Evolutionary conservation across 2,888 invertebrate genomes (phyloP).

Genomic region (Cepaea hortensis): DNA sequence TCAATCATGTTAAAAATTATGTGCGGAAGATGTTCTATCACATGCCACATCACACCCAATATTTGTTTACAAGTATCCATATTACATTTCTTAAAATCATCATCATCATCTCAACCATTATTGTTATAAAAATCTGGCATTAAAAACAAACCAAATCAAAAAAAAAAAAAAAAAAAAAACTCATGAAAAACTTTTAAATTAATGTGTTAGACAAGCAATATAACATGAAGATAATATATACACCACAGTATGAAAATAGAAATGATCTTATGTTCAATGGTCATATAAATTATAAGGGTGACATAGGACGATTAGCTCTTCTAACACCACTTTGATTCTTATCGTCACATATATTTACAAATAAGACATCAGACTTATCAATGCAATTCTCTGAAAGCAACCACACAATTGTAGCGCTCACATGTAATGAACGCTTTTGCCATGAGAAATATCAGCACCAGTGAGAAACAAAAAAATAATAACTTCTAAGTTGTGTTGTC

Average conservation of each 20-base stretch:
- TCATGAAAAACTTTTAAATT: conserved; percentile 34
- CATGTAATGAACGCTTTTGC: background rate
- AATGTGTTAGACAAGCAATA: conserved; percentile 19
- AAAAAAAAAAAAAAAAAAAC: background rate
- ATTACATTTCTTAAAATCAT: conserved; percentile 12
- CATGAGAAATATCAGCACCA: conserved; percentile 11
- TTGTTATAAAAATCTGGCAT: conserved; percentile 17
- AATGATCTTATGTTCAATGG: conserved; percentile 20
- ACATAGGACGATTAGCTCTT: background rate
- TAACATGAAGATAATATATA: conserved; percentile 13
- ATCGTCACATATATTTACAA: conserved; percentile 18
- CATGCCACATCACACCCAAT: conserved; percentile 40
- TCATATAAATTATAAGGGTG: conserved; percentile 19
- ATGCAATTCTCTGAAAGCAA: background rate
- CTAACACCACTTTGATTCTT: background rate
- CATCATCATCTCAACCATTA: conserved; percentile 30
- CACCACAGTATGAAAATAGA: conserved; percentile 46
- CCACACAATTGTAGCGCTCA: background rate
- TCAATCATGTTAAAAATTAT: conserved; percentile 14
- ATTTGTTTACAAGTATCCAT: conserved; percentile 8
- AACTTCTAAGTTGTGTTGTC: background rate
- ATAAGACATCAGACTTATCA: background rate
- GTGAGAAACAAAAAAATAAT: background rate
- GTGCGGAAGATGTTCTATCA: conserved; percentile 44
- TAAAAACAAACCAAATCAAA: background rate